Percentiles rank a stretch among this genome's conserved stretches.
Evolutionary conservation across 2,888 invertebrate genomes (phyloP).

Genomic region (Eupeodes latifasciatus): DNA sequence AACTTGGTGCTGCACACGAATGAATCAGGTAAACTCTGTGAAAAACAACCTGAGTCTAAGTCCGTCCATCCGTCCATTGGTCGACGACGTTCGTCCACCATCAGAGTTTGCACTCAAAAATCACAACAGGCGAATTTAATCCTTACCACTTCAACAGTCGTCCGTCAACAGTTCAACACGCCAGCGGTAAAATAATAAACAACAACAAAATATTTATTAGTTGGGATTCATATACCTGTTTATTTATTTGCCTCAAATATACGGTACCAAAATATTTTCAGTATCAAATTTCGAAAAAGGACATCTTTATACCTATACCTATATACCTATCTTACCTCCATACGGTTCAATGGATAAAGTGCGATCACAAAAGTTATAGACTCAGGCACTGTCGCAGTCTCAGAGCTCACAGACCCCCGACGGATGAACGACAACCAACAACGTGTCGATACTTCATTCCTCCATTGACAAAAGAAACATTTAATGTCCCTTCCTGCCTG

Average conservation of each 20-base stretch:
- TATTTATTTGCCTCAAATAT: not conserved
- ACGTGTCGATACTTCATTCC: slow-evolving; percentile 43
- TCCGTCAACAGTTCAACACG: slow-evolving; percentile 12
- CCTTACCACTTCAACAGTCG: slow-evolving; percentile 14
- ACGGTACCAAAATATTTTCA: slow-evolving; percentile 27
- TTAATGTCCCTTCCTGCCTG: not conserved
- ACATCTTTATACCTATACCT: slow-evolving; percentile 9
- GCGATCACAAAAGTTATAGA: slow-evolving; percentile 19
- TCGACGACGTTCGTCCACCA: too few species aligned
- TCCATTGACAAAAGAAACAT: slow-evolving; percentile 42
- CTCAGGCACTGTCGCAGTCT: not conserved
- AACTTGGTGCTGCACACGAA: slow-evolving; percentile 30
- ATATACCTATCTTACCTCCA: not conserved
- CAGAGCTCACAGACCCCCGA: slow-evolving; percentile 20
- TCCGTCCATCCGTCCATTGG: not conserved
- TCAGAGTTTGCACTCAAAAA: slow-evolving; percentile 25
- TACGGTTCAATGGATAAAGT: slow-evolving; percentile 32
- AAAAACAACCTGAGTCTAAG: not conserved
- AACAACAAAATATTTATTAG: slow-evolving; percentile 1
- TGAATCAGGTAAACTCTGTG: not conserved
- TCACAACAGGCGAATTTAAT: slow-evolving; percentile 41
- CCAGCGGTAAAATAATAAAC: slow-evolving; percentile 34
- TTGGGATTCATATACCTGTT: slow-evolving; percentile 39
- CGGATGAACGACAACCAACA: slow-evolving; percentile 5
- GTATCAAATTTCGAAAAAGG: slow-evolving; percentile 39